Evolutionary conservation across 2,113 vertebrate species (phyloP), one percentile per base, ranked within the genome.

Genomic region (Rhinoderma darwinii): DNA sequence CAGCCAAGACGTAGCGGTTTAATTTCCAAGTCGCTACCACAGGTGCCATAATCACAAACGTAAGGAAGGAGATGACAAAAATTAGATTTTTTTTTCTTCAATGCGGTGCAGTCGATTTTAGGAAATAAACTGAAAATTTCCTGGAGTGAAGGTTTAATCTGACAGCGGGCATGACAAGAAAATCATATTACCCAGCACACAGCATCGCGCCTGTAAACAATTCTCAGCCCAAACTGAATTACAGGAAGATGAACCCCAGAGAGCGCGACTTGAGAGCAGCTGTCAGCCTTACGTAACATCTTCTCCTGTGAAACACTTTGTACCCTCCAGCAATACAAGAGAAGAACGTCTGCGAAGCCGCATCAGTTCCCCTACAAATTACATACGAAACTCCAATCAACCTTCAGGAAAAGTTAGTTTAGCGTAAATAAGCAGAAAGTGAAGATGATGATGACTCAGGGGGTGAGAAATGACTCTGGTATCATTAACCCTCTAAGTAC

Each of bases 241-340:
- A 37, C 68, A 12, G 70, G 66, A 84, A 74, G 68, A 73, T 37
- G 8, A 61, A 51, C 83, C 50, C 68, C 18, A 4, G 68, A 43
- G 47, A 84, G 22, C 27, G 47, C 41, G 25, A 43, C 68, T 50
- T 84, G 35, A 56, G 27, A 84, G n/a, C 83, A 84, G 83, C 68
- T 84, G 83, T 84, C 83, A 75, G 68, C 56, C 47, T 84, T 84
- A 84, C 51, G 25, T 74, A 74, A 84, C 47, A 30, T 18, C 37
- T n/a, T 14, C 15, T 68, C 39, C 66, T 54, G 25, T 4, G 50
- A 72, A 84, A 74, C 51, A 51, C 41, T 72, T 32, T 73, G 82
- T 73, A 54, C 66, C 44, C 43, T 54, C 30, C 83, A 41, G 82
- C 66, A 84, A 72, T 54, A 39, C 63, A 56, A 74, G n/a, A 63